Base-by-base conservation (phyloP, 2,797 vertebrate species). In the Micrastur ruficollis region DNA sequence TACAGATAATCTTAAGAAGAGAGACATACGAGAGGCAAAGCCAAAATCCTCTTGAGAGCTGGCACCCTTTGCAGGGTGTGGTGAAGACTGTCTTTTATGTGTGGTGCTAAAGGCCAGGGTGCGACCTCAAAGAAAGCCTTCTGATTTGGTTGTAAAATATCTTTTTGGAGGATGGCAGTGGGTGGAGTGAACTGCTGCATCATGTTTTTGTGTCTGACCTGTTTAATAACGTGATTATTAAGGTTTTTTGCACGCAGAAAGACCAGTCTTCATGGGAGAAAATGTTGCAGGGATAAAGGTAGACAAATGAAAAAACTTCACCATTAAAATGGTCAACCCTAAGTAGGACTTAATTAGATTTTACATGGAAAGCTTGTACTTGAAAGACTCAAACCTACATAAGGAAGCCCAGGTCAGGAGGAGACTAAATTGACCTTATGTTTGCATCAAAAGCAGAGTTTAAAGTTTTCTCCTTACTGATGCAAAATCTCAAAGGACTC, bases 51-150 rank as follows among this genome's bases (percentile, higher is more conserved):
- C 79, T 81, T 81, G 93, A 84, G 95, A 97, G 96, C 90, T 98
- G 96, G 96, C 97, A 88, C 40, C 68, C 31, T 84, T 56, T 84
- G 76, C 97, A 97, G 95, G 98, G 96, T 80, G 97, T 94, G 95
- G 96, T 96, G 89, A 76, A 95, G 97, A 70, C 91, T 62, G 61
- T 74, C 96, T 98, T 98, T 97, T 89, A 96, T 97, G 95, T 94
- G 81, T 89, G 61, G 74, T 96, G 97, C 97, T 96, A 65, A 97
- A 96, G 98, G 97, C 96, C 96, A 95, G 98, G 97, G 98, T 97
- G 98, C 95, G 90, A 97, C 97, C 94, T 97, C 97, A 97, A 97
- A 91, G 76, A 83, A 94, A 90, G 91, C 80, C 63, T 95, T 81
- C 93, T 96, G 97, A 94, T 97, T 97, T 98, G 97, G 97, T 93